Conservation (phyloP, 2,888 invertebrate species). For the Odontomyia ornata region DNA sequence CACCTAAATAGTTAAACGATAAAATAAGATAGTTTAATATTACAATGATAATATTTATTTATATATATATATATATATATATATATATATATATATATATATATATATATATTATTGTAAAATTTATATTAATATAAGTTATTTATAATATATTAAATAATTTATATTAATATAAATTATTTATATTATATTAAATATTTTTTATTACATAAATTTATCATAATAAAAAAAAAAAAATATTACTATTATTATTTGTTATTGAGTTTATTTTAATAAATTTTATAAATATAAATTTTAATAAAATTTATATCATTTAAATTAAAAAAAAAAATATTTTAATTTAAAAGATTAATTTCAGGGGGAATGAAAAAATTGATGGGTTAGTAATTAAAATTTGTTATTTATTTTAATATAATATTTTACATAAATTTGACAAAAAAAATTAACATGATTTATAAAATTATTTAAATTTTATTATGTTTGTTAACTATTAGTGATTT, state of each 20-base stretch:
- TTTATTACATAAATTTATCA: background rate
- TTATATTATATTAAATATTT: background rate
- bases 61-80: no score
- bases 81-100: no score
- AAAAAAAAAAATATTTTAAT: no score
- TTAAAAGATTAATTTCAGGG: background rate
- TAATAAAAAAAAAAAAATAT: background rate
- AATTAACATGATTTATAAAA: background rate
- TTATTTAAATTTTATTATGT: background rate
- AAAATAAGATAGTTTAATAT: background rate
- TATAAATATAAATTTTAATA: no score
- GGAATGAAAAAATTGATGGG: no score
- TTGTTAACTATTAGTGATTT: background rate
- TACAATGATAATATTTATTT: background rate
- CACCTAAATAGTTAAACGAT: no score
- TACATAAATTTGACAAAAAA: no score
- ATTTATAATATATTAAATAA: background rate
- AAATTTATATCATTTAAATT: no score
- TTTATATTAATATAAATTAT: background rate
- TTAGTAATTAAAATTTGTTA: no score
- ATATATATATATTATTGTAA: background rate
- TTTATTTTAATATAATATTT: no score
- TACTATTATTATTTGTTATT: background rate
- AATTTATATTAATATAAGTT: background rate
- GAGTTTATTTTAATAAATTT: no score